Base-by-base conservation (phyloP, 2,113 vertebrate genomes). In the Tenrec ecaudatus region DNA sequence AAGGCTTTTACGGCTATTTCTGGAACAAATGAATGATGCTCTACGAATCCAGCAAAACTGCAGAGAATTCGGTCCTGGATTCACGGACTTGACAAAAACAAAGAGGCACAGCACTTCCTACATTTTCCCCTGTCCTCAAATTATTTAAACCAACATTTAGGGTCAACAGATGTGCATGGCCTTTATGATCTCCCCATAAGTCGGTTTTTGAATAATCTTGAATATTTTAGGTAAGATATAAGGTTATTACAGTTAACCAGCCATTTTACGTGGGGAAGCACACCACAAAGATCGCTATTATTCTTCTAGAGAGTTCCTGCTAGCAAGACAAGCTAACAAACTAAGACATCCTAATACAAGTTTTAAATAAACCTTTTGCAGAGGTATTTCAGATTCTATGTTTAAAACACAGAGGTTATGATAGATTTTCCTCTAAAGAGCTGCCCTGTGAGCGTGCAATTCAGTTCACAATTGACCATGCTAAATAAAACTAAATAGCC, bases 171-270 rank as follows among this genome's bases (percentile, higher is more conserved):
- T 85, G 81, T 91, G 90, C 47, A 64, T 64, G 58, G 36, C 80
- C 57, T 77, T 91, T 73, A n/a, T 40, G 58, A 53, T 93, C 73
- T 86, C 14, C 8, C 80, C 33, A 0, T 43, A 78, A 91, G 82
- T 86, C 66, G 73, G 76, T 31, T 90, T 94, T 79, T 87, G 86
- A 95, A 75, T 83, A 60, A 76, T 83, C 75, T 88, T 47, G 92
- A 64, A 68, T 80, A 77, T 78, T 88, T 40, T 53, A 29, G 33
- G 77, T 36, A 84, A 86, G 71, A 82, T 88, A n/a, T 17, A 71
- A 83, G 81, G 81, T 80, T 90, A 83, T 87, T 80, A 86, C 2
- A 73, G 66, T 75, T 88, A 90, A 90, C 62, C 64, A 91, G 66
- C 19, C 78, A 40, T 68, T 53, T 53, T 53, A 2, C 47, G 12